Conservation (phyloP, 2,113 vertebrate species). For the Campylomormyrus numenius region DNA sequence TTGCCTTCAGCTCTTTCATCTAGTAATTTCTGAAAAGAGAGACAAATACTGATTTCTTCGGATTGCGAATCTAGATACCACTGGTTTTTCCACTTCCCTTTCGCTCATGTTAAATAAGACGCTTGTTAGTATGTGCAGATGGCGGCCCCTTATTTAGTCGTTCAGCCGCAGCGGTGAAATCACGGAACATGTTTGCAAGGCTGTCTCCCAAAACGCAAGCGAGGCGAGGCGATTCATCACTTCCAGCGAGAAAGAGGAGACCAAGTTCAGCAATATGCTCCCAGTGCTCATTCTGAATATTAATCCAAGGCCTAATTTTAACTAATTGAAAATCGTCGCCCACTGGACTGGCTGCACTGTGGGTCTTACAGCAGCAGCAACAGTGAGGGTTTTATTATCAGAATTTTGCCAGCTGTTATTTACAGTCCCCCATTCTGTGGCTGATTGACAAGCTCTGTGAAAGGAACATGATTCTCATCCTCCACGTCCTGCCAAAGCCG, state of each 20-base stretch:
- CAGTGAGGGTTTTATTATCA: not conserved
- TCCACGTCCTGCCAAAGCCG: not conserved
- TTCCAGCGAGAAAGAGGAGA: slow-evolving; percentile 25
- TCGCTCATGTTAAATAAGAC: slow-evolving; percentile 21
- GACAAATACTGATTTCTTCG: not conserved
- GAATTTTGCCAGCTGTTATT: not conserved
- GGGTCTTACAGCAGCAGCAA: too few species aligned
- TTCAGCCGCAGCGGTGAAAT: slow-evolving; percentile 41
- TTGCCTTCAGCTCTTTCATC: not conserved
- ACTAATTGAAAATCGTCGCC: not conserved
- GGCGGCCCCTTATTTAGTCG: slow-evolving; percentile 34
- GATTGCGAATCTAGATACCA: not conserved
- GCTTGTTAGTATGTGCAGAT: slow-evolving; percentile 38
- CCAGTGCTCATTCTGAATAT: not conserved
- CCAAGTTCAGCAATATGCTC: not conserved
- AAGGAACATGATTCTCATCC: not conserved
- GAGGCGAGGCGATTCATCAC: slow-evolving; percentile 45
- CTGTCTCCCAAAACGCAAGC: slow-evolving; percentile 40
- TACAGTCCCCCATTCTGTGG: not conserved
- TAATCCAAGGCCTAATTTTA: not conserved
- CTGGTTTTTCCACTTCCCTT: not conserved
- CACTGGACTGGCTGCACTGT: not conserved
- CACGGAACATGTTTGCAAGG: slow-evolving; percentile 45
- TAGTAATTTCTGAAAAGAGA: not conserved
- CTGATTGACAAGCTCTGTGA: not conserved